Base-by-base conservation (phyloP, 2,888 invertebrate species). In the Drosophila barbarae region DNA sequence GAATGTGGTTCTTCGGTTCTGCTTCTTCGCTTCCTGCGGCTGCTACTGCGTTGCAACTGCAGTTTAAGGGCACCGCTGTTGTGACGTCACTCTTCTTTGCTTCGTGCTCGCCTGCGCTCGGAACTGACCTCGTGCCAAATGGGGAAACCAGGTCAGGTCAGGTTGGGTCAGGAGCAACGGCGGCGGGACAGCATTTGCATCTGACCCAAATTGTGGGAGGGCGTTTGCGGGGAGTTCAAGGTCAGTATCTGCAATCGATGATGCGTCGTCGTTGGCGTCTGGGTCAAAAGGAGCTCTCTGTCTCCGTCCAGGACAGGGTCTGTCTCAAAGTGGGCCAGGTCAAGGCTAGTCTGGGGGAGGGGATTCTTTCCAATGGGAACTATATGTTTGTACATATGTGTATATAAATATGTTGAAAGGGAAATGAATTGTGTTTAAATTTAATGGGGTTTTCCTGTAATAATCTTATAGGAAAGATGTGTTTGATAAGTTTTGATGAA, bases 101-200 rank as follows among this genome's bases (percentile, higher is more conserved):
- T 46, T 65, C 44, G 65, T 38, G 34, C 53, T 50, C 51, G 64
- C 64, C 64, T 32, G 34, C 32, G 44, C 38, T 60, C 60, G 63
- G 38, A 26, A 69, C 52, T 68, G 63, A 68, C 68, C 68, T 68
- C 68, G 68, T 68, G 53, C 68, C 61, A 50, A 67, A 46, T 61
- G 47, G 67, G 36, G 13, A 69, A 68, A 50, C 61, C 61, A 68
- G 70, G 70, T 60, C 70, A 68, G 61, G 49, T 60, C 69, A 53
- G 67, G 47, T 49, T 42, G 34, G 69, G 49, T 54, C 65, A 54
- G 42, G 46, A 57, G 15, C 67, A 52, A 21, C 23, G 51, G 59
- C 39, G 32, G 9, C 44, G 34, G 59, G 32, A 53, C 38, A 38
- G 15, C 53, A 69, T 69, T 69, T 61, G 70, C 68, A 68, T 68